A percentile compares a stretch with the other conserved stretches of the same genome.
Conservation (phyloP, 1,140 invertebrate genomes). For the Papilio dardanus region DNA sequence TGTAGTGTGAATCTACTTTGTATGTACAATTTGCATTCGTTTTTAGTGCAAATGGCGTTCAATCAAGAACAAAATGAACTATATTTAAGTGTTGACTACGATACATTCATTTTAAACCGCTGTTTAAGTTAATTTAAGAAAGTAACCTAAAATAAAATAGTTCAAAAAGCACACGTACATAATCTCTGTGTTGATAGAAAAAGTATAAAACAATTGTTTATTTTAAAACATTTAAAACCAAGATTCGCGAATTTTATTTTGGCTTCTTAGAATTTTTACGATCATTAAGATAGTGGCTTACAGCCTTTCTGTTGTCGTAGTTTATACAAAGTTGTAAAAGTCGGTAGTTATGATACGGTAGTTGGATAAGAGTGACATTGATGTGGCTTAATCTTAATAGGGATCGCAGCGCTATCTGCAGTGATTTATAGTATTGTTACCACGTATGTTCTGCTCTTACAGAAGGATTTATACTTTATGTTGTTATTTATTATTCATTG, state of each 20-base stretch:
- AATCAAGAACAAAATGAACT: background rate
- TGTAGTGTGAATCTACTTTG: no score
- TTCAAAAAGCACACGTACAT: no score
- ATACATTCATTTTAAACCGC: background rate
- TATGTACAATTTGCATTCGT: background rate
- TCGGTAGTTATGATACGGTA: conserved; percentile 9
- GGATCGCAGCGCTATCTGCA: conserved; percentile 5
- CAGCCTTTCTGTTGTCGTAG: background rate
- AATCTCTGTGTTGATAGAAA: no score
- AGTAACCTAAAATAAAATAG: background rate
- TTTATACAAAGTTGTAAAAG: conserved; percentile 1
- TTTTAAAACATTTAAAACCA: no score
- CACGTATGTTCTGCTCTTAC: background rate
- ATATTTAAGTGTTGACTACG: background rate
- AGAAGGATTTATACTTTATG: background rate
- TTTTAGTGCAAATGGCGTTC: background rate
- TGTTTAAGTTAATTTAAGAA: background rate
- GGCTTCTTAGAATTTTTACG: background rate
- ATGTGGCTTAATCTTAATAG: conserved; percentile 30
- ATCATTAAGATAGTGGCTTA: background rate
- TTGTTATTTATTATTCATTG: background rate
- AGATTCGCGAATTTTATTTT: background rate
- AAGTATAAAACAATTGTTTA: no score
- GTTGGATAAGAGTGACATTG: conserved; percentile 15
- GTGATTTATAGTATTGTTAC: conserved; percentile 31